A percentile compares a stretch with the other conserved stretches of the same genome.
These are phyloP conservation scores for Eilema griseolum DNA, from an alignment of 2,888 invertebrate genomes.

Conservation along the genomic window DNA sequence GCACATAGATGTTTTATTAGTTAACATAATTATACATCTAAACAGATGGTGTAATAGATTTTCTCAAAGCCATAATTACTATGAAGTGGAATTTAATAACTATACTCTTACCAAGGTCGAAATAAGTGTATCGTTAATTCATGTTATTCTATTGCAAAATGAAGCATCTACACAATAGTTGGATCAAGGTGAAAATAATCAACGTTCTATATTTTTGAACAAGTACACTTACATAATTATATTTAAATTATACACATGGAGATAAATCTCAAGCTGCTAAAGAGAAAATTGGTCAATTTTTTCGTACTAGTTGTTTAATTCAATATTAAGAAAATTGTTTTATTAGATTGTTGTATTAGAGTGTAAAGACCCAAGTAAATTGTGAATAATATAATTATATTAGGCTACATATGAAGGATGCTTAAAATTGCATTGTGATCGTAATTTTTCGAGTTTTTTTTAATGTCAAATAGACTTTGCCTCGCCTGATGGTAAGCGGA, in stretches of 20 bases:
- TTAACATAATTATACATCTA: slow-evolving; percentile 12
- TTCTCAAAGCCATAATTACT: slow-evolving; percentile 24
- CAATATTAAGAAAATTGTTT: neutral
- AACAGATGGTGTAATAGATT: slow-evolving; percentile 21
- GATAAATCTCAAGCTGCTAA: neutral
- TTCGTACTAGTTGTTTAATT: too few species aligned
- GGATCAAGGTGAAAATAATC: slow-evolving; percentile 41
- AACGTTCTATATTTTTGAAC: slow-evolving; percentile 9
- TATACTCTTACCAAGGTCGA: slow-evolving; percentile 24
- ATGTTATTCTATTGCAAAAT: slow-evolving; percentile 30
- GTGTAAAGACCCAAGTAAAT: neutral
- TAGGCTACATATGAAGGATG: too few species aligned
- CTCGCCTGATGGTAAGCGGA: too few species aligned
- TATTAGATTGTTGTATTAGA: neutral
- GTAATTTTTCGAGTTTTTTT: too few species aligned
- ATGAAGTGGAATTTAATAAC: slow-evolving; percentile 29
- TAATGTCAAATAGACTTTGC: too few species aligned
- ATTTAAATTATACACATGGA: neutral
- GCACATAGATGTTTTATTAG: too few species aligned
- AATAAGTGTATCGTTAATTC: slow-evolving; percentile 9
- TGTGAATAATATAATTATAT: neutral
- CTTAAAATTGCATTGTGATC: neutral
- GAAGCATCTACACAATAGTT: slow-evolving; percentile 24
- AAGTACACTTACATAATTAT: neutral
- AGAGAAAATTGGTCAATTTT: neutral